Base-by-base conservation (phyloP, 2,113 vertebrate genomes). In the Stigmatopora argus region DNA sequence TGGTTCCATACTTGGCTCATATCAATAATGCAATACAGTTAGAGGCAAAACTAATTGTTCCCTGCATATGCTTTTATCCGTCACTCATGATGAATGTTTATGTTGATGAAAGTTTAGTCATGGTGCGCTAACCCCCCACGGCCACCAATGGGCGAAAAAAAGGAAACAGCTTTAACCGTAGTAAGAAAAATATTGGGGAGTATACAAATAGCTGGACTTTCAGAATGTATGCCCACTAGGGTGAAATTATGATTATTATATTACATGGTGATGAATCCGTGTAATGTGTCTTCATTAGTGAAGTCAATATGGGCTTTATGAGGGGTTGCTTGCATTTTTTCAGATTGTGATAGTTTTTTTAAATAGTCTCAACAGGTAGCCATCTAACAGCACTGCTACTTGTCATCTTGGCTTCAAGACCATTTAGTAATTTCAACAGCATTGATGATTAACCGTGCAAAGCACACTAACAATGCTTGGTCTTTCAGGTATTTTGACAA, bases 21-120 rank as follows among this genome's bases (percentile, higher is more conserved):
- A 56, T 56, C 53, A 56, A 56, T 56, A 56, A 56, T 56, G 53
- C 53, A 56, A 14, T 56, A 56, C 13, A 31, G 23, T 56, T 3
- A 4, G 23, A 56, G 53, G 23, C 23, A 56, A 56, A 53, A 56
- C 23, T 31, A 56, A 56, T 31, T 56, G 53, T 56, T 56, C 7
- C 53, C 13, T 31, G 13, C 23, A 12, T 56, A 56, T 14, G 23
- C 26, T 55, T 55, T 55, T 56, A 31, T 8, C 23, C 23, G 14
- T 15, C 53, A 19, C 23, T 31, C 31, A 56, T 56, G 53, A 56
- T 31, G 53, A 23, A 56, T 56, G 26, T 31, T 31, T 31, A 31
- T 31, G 26, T 31, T 31, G 26, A 31, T 31, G 26, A 31, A 31
- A 31, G 26, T 31, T 31, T 31, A 31, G 26, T 31, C 26, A 31